A percentile compares a stretch with the other conserved stretches of the same genome.
Conservation (phyloP, 2,113 vertebrate genomes). For the Parus major region DNA sequence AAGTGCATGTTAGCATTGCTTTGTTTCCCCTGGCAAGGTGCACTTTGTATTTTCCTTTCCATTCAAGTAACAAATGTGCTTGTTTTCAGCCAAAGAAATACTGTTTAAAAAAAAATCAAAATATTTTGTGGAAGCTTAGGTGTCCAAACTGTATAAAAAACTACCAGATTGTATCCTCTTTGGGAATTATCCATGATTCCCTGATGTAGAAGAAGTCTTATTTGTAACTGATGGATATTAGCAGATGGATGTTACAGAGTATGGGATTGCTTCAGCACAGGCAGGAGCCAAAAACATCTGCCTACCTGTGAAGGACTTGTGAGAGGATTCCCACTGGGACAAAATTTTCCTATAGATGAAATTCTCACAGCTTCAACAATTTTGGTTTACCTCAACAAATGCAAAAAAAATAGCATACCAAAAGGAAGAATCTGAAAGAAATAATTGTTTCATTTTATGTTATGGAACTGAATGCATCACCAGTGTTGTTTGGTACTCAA, state of each 20-base stretch:
- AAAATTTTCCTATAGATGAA: not conserved
- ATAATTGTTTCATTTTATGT: not conserved
- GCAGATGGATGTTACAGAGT: not conserved
- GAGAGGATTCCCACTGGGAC: not conserved
- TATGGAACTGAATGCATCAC: not conserved
- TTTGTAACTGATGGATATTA: not conserved
- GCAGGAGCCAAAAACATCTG: not conserved
- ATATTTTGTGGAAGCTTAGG: not conserved
- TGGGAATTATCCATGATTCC: not conserved
- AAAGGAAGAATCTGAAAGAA: not conserved
- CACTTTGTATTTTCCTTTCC: not conserved
- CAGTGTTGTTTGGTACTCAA: not conserved
- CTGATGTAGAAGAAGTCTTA: not conserved
- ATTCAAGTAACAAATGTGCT: not conserved
- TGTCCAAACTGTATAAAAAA: not conserved
- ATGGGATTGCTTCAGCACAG: not conserved
- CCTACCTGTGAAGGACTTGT: not conserved
- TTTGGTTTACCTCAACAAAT: not conserved
- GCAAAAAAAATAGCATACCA: no score
- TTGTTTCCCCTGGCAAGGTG: not conserved
- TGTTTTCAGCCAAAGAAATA: not conserved
- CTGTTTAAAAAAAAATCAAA: not conserved
- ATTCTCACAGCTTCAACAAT: not conserved
- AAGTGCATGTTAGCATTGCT: not conserved
- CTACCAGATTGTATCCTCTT: not conserved